Base-by-base conservation (phyloP, 2,888 invertebrate genomes). In the Heliconius cydno region DNA sequence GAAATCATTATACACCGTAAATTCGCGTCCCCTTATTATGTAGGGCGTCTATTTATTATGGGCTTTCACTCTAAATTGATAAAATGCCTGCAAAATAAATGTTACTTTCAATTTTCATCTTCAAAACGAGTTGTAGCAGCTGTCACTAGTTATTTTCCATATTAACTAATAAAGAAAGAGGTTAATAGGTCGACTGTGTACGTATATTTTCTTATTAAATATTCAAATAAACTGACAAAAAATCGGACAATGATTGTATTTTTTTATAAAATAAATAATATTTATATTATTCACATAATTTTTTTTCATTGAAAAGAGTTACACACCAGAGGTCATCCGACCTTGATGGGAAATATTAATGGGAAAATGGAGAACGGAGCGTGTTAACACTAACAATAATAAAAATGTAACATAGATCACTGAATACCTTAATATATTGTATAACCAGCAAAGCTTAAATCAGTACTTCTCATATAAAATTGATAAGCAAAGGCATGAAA, bases 1-100 rank as follows among this genome's bases (percentile, higher is more conserved):
- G 52, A 77, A 83, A 84, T 83, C 79, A 83, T 83, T 83, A 84
- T 76, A 77, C 82, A 63, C 81, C 80, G 83, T 83, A 79, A 80
- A 83, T 79, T 80, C n/a, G 76, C 41, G 57, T 63, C 60, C 74
- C 74, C 46, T 79, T 63, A 68, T 78, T 78, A 67, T 74, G 60
- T 66, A 66, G 38, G 75, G 65, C 65, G 25, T 65, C 28, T 75
- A 28, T 66, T 38, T 75, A 41, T 66, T 46, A 75, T 46, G 75
- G 52, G 75, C 30, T 19, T 75, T 46, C 38, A 75, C 41, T 75
- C 46, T 9, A 75, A 75, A 75, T 75, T 75, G 75, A 66, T 75
- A 75, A 75, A 75, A 75, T 46, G 19, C 13, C 46, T 22, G 22
- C 46, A n/a, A 75, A 75, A 75, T 75, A 46, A 75, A 66, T 66